A percentile compares a stretch with the other conserved stretches of the same genome.
phyloP scores from a whole-genome alignment of 1,140 invertebrate species.

The Drosophila nasuta region DNA sequence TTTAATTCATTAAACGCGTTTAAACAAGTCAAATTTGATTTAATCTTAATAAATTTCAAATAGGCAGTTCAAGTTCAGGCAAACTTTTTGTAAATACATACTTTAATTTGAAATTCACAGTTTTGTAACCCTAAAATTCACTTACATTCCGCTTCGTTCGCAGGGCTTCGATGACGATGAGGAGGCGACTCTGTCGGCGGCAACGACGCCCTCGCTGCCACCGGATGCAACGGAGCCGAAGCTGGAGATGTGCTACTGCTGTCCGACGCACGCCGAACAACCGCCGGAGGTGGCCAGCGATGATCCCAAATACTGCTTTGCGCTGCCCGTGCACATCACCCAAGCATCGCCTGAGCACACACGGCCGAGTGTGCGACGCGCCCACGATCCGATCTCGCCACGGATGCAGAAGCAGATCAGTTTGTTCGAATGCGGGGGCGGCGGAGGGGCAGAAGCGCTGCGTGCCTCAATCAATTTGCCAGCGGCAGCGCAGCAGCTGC shows the following conservation, averaged over 20 bases:
- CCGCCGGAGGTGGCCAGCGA: constrained; percentile 68
- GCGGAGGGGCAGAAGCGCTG: constrained; percentile 47
- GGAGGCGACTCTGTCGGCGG: constrained; percentile 86
- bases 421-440: constrained; percentile 67
- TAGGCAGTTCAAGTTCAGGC: no score
- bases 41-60: no score
- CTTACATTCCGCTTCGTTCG: neutral
- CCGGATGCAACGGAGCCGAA: constrained; percentile 57
- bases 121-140: no score
- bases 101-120: no score
- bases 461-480: constrained; percentile 77
- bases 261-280: constrained; percentile 62
- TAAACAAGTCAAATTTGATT: no score
- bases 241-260: constrained; percentile 71
- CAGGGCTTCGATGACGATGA: constrained; percentile 84
- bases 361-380: constrained; percentile 52
- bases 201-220: constrained; percentile 74
- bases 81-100: no score
- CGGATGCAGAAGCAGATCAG: constrained; percentile 82
- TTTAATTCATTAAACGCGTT: no score
- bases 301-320: constrained; percentile 62
- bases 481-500: constrained; percentile 61
- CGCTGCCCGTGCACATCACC: constrained; percentile 58
- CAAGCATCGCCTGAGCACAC: constrained; percentile 65
- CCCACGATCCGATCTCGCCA: constrained; percentile 72